These are phyloP conservation scores for Temnothorax rugatulus DNA, from an alignment of 2,888 invertebrate genomes.

Conservation along the genomic window DNA sequence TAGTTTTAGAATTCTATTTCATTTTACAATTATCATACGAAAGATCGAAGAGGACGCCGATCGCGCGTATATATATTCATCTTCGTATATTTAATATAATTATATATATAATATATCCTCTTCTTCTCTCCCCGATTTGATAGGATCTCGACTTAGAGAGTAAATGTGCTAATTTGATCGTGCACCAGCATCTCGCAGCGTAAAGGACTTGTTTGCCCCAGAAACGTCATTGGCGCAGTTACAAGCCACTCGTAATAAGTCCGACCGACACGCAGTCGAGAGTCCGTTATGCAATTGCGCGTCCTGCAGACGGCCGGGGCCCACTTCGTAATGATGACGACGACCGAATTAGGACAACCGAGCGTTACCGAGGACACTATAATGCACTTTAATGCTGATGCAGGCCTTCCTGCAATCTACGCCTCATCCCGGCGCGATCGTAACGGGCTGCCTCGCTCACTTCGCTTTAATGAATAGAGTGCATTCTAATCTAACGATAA, in stretches of 20 bases:
- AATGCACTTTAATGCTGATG: slow-evolving; percentile 58
- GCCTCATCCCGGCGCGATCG: slow-evolving; percentile 34
- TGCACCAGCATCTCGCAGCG: not conserved
- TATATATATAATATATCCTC: not conserved
- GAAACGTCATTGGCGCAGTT: slow-evolving; percentile 33
- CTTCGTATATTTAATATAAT: too few relatives aligned
- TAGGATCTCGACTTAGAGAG: not conserved
- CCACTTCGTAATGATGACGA: slow-evolving; percentile 42
- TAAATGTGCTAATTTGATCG: not conserved
- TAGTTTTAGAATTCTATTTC: not conserved
- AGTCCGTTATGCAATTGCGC: slow-evolving; percentile 72
- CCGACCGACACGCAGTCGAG: slow-evolving; percentile 52
- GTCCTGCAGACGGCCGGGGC: slow-evolving; percentile 48
- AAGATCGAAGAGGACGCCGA: not conserved
- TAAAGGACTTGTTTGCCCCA: slow-evolving; percentile 25
- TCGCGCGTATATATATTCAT: not conserved
- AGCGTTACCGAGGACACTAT: slow-evolving; percentile 50
- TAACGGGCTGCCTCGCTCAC: slow-evolving; percentile 31
- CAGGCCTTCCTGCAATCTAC: slow-evolving; percentile 61
- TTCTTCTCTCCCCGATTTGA: not conserved
- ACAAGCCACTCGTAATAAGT: slow-evolving; percentile 58
- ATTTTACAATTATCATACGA: not conserved
- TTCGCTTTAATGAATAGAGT: slow-evolving; percentile 57
- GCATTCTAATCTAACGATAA: slow-evolving; percentile 46
- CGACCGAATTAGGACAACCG: slow-evolving; percentile 57